Conservation (phyloP, 2,113 vertebrate species). For the Setophaga coronata region DNA sequence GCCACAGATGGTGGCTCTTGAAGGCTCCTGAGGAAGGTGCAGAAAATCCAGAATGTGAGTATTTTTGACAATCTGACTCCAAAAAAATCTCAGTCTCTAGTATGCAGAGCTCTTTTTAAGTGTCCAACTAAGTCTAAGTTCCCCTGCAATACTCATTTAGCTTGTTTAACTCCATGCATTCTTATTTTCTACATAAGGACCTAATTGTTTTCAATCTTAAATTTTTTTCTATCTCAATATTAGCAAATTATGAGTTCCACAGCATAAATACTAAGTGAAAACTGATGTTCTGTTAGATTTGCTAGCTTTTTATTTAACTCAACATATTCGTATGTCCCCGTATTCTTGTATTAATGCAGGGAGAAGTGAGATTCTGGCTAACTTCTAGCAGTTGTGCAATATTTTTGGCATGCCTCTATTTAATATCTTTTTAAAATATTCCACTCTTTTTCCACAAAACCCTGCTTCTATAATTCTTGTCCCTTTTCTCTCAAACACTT, state of each 20-base stretch:
- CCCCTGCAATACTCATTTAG: neutral
- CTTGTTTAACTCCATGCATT: neutral
- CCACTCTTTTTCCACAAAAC: neutral
- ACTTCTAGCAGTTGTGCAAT: neutral
- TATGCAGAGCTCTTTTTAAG: neutral
- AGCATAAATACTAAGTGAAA: neutral
- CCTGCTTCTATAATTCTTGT: neutral
- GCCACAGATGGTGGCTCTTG: neutral
- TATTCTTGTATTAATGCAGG: neutral
- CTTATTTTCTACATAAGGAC: neutral
- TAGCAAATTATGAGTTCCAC: neutral
- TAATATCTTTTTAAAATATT: neutral
- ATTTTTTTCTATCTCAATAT: neutral
- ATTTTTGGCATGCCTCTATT: neutral
- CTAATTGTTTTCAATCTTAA: neutral
- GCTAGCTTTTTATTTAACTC: neutral
- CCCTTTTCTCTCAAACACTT: neutral
- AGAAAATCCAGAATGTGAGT: neutral
- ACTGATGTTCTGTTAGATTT: neutral
- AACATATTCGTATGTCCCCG: neutral
- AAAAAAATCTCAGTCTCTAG: neutral
- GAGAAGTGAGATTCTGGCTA: neutral
- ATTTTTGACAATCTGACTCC: neutral
- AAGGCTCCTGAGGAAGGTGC: neutral
- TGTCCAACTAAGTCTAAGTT: neutral